Evolutionary conservation across 2,888 invertebrate genomes (phyloP).

Genomic region (Rambutsinella grinnellia): DNA sequence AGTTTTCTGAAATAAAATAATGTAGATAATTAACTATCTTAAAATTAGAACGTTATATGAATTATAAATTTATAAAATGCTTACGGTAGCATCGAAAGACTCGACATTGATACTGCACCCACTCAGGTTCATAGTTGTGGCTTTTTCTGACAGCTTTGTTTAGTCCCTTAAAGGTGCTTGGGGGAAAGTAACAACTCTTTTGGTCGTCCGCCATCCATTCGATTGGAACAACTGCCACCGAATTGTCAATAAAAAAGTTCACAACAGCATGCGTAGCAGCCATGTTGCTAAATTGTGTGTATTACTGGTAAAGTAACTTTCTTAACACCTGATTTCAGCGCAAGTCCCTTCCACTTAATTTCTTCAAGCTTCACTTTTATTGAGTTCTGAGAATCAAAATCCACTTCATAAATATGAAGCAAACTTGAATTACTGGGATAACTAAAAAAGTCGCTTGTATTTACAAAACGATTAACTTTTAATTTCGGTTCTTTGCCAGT

Average conservation of each 20-base stretch:
- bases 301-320: neutral
- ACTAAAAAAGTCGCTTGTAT: neutral
- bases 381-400: neutral
- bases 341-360: conserved; percentile 1
- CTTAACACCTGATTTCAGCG: neutral
- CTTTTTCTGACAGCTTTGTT: neutral
- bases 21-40: neutral
- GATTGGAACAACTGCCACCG: neutral
- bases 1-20: neutral
- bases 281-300: neutral
- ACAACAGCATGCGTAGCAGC: neutral
- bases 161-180: neutral
- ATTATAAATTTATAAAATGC: neutral
- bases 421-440: neutral
- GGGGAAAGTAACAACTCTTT: neutral
- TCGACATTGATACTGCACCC: neutral
- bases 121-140: neutral
- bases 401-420: neutral
- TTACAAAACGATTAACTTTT: neutral
- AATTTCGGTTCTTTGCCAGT: neutral
- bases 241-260: neutral
- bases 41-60: neutral
- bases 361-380: neutral
- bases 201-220: neutral
- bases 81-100: neutral